A percentile compares a stretch with the other conserved stretches of the same genome.
These are phyloP conservation scores for Chamaetylas fuelleborni DNA, from an alignment of 2,113 vertebrate species.

Conservation along the genomic window DNA sequence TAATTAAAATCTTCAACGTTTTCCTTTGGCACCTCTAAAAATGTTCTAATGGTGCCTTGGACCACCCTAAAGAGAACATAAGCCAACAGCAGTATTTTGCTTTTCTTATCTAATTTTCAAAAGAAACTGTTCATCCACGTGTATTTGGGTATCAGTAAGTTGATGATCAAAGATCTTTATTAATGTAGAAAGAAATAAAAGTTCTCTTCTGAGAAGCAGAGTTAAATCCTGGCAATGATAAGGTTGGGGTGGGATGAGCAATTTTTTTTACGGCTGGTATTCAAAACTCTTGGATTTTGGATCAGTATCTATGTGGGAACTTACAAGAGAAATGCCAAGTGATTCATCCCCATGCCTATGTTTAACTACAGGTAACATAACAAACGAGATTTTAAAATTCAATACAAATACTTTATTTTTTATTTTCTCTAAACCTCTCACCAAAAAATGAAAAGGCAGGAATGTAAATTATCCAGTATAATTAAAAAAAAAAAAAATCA, in stretches of 20 bases:
- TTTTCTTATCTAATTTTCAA: background rate
- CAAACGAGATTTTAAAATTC: background rate
- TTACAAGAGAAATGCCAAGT: background rate
- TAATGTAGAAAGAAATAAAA: background rate
- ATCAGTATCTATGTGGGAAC: background rate
- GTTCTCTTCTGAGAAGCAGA: background rate
- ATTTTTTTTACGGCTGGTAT: background rate
- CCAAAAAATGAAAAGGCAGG: background rate
- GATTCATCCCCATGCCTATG: background rate
- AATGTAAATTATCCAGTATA: background rate
- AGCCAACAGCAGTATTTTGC: background rate
- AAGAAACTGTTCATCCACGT: background rate
- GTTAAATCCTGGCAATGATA: background rate
- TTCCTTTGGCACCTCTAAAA: background rate
- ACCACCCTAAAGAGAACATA: background rate
- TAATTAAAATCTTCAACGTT: background rate
- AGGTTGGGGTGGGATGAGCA: accelerated
- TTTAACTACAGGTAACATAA: background rate
- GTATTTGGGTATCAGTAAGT: background rate
- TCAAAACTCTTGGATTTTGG: background rate
- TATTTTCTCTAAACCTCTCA: background rate
- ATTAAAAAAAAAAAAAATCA: background rate
- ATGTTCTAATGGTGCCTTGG: background rate
- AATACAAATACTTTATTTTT: background rate
- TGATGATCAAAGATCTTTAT: background rate